These are phyloP conservation scores for Drosophila pachea DNA, from an alignment of 1,140 invertebrate species.

Conservation along the genomic window DNA sequence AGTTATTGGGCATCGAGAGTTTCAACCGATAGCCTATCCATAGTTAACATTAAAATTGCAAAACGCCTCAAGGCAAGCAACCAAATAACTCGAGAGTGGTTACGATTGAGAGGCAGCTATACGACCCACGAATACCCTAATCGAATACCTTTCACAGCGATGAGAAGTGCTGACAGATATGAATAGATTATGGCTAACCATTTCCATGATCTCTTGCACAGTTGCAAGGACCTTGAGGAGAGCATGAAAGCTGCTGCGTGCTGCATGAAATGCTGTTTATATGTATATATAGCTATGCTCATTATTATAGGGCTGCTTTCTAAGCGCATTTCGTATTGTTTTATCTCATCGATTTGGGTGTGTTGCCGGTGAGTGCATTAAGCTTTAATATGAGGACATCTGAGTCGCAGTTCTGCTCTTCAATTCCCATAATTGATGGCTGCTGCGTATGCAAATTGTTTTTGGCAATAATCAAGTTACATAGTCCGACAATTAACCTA, in stretches of 20 bases:
- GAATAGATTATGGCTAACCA: too few relatives aligned
- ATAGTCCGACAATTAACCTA: slow-evolving; percentile 71
- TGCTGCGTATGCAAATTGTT: slow-evolving; percentile 66
- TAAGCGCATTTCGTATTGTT: slow-evolving; percentile 10
- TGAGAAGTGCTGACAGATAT: too few relatives aligned
- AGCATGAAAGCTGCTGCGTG: too few relatives aligned
- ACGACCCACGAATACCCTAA: too few relatives aligned
- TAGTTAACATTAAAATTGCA: slow-evolving; percentile 4
- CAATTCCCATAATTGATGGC: slow-evolving; percentile 61
- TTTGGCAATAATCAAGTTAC: slow-evolving; percentile 64
- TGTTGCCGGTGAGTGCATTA: slow-evolving; percentile 36
- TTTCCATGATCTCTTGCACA: too few relatives aligned
- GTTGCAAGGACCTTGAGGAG: too few relatives aligned
- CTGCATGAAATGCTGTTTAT: too few relatives aligned
- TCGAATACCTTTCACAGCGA: too few relatives aligned
- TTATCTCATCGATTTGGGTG: slow-evolving; percentile 23
- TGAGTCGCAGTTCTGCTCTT: slow-evolving; percentile 21
- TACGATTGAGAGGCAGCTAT: too few relatives aligned
- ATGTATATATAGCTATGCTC: neutral
- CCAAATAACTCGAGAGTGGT: too few relatives aligned
- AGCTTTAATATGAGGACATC: neutral
- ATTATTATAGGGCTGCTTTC: neutral
- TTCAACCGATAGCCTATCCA: neutral
- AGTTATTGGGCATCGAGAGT: neutral
- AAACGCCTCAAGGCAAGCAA: neutral